phyloP scores from a whole-genome alignment of 2,888 invertebrate genomes.

The Drosophila putrida region DNA sequence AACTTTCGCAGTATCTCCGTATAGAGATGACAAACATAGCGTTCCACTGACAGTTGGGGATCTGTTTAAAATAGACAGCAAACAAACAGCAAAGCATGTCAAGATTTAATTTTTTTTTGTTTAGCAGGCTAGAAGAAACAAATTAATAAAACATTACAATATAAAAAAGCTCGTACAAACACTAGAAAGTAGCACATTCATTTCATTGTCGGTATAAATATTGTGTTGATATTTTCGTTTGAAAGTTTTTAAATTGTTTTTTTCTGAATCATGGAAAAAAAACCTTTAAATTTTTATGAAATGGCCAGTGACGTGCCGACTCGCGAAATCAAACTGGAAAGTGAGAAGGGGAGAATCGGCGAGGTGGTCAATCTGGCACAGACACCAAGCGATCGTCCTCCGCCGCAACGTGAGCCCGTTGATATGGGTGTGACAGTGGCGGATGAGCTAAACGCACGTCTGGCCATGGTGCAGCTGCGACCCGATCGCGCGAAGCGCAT shows the following conservation, averaged over 20 bases:
- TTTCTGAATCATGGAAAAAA: conserved; percentile 47
- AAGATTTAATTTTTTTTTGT: conserved; percentile 4
- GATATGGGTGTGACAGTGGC: conserved; percentile 64
- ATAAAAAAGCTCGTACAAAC: neutral
- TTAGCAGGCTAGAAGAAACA: conserved; percentile 30
- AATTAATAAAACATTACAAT: neutral
- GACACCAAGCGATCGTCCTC: conserved; percentile 33
- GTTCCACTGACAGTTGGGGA: conserved; percentile 76
- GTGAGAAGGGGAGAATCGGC: conserved; percentile 43
- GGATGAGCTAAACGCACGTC: conserved; percentile 78
- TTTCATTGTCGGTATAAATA: conserved; percentile 20
- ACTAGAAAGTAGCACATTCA: neutral
- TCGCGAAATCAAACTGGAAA: conserved; percentile 42
- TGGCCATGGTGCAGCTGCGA: conserved; percentile 73
- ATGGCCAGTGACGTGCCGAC: conserved; percentile 52
- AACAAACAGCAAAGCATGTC: conserved; percentile 16
- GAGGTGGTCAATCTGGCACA: conserved; percentile 45
- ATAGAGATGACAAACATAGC: conserved; percentile 89
- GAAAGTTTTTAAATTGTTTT: conserved; percentile 12
- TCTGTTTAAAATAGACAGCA: conserved; percentile 49
- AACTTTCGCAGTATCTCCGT: conserved; percentile 88
- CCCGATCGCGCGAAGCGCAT: conserved; percentile 72
- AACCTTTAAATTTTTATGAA: conserved; percentile 53
- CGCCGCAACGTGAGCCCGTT: conserved; percentile 14
- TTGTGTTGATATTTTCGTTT: conserved; percentile 21